Evolutionary conservation across 1,140 invertebrate species (phyloP), one percentile per base, ranked within the genome.

Genomic region (Formica exsecta): DNA sequence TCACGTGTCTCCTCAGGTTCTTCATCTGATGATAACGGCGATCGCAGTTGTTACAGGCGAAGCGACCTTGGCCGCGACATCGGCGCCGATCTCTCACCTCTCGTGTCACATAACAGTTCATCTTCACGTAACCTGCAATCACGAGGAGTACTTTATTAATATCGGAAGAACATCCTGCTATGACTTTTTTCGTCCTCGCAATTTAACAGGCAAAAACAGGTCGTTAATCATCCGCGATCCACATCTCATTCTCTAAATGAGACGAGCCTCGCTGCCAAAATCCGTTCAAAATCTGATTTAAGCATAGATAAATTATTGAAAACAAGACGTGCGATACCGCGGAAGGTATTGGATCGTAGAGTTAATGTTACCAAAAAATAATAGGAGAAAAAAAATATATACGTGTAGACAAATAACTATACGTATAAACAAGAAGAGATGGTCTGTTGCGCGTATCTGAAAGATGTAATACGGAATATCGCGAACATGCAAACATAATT

Each of bases 1-100:
- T 91, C 22, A 94, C 77, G 74, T 95, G 95, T 38, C 95, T 85
- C 22, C 90, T 91, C 0, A 95, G 87, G 66, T 94, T 95, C 68
- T 95, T 95, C 41, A 91, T 86, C 51, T 95, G 93, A 51, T 95
- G 94, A 87, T 95, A 95, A 29, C 93, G 92, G 19, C 94, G 91
- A n/a, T 93, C 92, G 71, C 95, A 95, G 41, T 92, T 94, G 9
- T 93, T 88, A 61, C 94, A 96, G 0, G 87, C 90, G 85, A 94
- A 93, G 3, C 91, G 90, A 19, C 94, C 94, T 25, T 94, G 92
- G 38, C 94, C 94, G 0, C 94, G 92, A 4, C 90, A 91, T 61
- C 94, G 90, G 29, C 94, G 87, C 0, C 59, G 86, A 38, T 85
- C 74, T 57, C 61, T 73, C 44, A 79, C 25, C 57, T 51, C 54